Conservation (phyloP, 1,140 invertebrate species). For the Gryon sp. region DNA sequence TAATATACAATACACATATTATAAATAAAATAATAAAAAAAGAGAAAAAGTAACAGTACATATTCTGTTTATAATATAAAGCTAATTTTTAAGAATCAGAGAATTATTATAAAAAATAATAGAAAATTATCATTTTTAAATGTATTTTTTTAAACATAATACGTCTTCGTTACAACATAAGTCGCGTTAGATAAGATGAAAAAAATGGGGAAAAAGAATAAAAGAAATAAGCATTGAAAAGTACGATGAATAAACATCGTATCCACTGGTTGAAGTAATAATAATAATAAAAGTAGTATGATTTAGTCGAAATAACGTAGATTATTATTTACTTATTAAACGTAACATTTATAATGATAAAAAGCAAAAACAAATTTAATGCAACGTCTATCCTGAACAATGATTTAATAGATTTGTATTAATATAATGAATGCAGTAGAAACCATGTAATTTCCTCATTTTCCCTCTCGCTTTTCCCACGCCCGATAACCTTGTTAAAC, state of each 20-base stretch:
- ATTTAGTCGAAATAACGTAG: not conserved
- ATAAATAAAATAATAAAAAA: too few species aligned
- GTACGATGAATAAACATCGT: conserved; percentile 1
- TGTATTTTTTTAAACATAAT: too few species aligned
- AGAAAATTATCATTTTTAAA: too few species aligned
- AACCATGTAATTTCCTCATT: conserved; percentile 39
- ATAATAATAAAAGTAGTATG: not conserved
- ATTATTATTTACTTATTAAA: conserved; percentile 18
- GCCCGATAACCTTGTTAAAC: not conserved
- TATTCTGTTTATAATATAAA: too few species aligned
- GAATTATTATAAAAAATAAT: too few species aligned
- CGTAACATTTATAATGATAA: not conserved
- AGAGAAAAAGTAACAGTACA: too few species aligned
- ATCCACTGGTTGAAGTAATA: too few species aligned
- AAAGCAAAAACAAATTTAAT: conserved; percentile 21
- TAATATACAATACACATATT: too few species aligned
- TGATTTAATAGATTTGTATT: conserved; percentile 39
- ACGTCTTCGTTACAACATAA: too few species aligned
- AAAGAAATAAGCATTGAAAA: not conserved
- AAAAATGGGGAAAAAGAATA: too few species aligned
- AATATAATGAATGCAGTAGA: conserved; percentile 36
- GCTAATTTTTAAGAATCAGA: not conserved
- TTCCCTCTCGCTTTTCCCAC: conserved; percentile 2
- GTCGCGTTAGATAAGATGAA: conserved; percentile 3
- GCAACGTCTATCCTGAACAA: conserved; percentile 9